Conservation (phyloP, 2,113 vertebrate species). For the Aegotheles bennettii region DNA sequence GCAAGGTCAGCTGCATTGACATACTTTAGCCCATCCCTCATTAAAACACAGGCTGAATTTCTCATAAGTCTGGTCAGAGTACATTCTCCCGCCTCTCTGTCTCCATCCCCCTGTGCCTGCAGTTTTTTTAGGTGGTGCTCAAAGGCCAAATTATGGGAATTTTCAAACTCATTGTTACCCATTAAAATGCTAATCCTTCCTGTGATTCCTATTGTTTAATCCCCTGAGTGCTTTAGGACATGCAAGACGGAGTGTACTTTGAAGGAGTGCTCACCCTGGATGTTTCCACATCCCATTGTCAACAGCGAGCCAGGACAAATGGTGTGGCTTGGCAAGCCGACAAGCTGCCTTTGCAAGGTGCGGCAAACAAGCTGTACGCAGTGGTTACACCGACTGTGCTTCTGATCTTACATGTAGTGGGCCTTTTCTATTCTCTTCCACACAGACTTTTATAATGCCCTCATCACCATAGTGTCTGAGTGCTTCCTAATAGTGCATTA, state of each 20-base stretch:
- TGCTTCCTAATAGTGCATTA: not conserved
- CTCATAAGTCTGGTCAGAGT: slow-evolving; percentile 30
- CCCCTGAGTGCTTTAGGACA: slow-evolving; percentile 49
- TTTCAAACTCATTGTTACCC: slow-evolving; percentile 59
- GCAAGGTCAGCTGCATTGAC: slow-evolving; percentile 56
- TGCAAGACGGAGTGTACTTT: slow-evolving; percentile 13
- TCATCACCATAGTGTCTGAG: not conserved
- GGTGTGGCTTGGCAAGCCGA: not conserved
- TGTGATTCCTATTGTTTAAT: slow-evolving; percentile 62
- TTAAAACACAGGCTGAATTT: slow-evolving; percentile 51
- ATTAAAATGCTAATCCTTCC: slow-evolving; percentile 69
- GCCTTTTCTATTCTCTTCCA: not conserved
- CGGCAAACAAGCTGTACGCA: not conserved
- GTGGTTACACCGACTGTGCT: not conserved
- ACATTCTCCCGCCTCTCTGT: not conserved
- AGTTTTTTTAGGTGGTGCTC: slow-evolving; percentile 36
- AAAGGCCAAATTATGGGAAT: slow-evolving; percentile 56
- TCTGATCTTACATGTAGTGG: not conserved
- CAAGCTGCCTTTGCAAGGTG: not conserved
- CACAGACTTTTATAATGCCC: not conserved
- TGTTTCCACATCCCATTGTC: not conserved
- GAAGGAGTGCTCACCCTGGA: not conserved
- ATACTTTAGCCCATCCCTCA: slow-evolving; percentile 45
- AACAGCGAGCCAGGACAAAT: not conserved
- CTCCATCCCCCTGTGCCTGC: not conserved